A percentile compares a stretch with the other conserved stretches of the same genome.
phyloP scores from a whole-genome alignment of 2,113 vertebrate species.

The Poeciliopsis occidentalis region DNA sequence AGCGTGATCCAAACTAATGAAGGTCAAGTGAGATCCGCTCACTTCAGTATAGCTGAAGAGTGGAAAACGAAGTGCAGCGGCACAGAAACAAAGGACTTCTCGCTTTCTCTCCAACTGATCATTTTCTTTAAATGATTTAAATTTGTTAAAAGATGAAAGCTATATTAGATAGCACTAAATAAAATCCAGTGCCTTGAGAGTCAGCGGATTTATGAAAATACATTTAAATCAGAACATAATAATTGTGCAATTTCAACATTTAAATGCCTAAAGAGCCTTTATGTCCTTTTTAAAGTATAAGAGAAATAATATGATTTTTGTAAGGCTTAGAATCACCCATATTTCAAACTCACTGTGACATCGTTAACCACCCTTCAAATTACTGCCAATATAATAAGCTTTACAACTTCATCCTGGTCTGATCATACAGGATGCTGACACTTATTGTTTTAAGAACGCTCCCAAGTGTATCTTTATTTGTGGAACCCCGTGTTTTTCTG shows the following conservation, averaged over 20 bases:
- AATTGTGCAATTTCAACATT: background rate
- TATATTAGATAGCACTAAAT: background rate
- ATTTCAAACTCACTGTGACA: background rate
- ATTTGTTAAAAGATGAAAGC: no score
- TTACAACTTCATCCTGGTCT: background rate
- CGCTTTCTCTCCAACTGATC: background rate
- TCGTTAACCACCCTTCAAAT: background rate
- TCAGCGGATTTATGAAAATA: no score
- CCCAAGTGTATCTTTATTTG: background rate
- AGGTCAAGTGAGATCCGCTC: background rate
- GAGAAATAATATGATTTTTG: no score
- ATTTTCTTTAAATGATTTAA: background rate
- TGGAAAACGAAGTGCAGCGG: no score
- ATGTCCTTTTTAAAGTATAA: background rate
- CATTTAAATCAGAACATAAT: background rate
- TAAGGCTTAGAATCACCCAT: background rate
- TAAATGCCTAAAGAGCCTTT: background rate
- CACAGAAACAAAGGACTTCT: background rate
- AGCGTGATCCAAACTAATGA: background rate
- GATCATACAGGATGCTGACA: background rate
- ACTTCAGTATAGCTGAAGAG: background rate
- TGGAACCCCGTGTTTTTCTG: background rate
- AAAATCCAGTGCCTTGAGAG: no score
- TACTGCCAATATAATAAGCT: background rate
- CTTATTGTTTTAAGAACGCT: background rate